phyloP scores from a whole-genome alignment of 2,888 invertebrate genomes.

The Rambutsinella grinnellia region DNA sequence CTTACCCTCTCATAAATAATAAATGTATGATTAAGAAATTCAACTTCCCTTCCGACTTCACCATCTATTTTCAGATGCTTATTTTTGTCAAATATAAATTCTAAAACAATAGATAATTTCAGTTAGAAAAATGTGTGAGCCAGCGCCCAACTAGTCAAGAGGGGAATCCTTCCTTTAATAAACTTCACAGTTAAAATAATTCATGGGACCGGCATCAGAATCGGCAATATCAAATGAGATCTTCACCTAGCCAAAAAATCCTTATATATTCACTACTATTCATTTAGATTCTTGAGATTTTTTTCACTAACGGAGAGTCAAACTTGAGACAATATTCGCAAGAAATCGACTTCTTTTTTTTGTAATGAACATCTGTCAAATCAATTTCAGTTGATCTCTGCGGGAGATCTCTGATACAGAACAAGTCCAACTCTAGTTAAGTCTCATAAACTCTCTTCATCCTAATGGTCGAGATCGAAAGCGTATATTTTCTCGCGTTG shows the following conservation, averaged over 20 bases:
- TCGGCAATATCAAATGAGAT: slow-evolving; percentile 25
- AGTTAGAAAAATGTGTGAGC: too few relatives aligned
- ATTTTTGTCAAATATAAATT: too few relatives aligned
- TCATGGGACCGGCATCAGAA: slow-evolving; percentile 29
- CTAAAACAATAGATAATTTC: too few relatives aligned
- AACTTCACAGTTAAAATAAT: slow-evolving; percentile 16
- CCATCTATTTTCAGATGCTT: too few relatives aligned
- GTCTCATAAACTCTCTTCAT: not conserved
- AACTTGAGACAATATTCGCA: not conserved
- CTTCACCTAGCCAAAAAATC: not conserved
- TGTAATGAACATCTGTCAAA: slow-evolving; percentile 32
- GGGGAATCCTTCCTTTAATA: too few relatives aligned
- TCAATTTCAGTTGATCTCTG: slow-evolving; percentile 39
- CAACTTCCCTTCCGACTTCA: too few relatives aligned
- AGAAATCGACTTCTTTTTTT: slow-evolving; percentile 25
- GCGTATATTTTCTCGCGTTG: not conserved
- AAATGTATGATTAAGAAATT: too few relatives aligned
- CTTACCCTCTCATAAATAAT: too few relatives aligned
- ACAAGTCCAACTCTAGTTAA: not conserved
- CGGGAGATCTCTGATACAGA: slow-evolving; percentile 9
- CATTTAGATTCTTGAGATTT: not conserved
- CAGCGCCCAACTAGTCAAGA: too few relatives aligned
- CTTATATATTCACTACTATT: not conserved
- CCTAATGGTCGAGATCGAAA: not conserved
- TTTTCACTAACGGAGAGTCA: not conserved